phyloP scores from a whole-genome alignment of 2,888 invertebrate species.

The Rhagonycha fulva region DNA sequence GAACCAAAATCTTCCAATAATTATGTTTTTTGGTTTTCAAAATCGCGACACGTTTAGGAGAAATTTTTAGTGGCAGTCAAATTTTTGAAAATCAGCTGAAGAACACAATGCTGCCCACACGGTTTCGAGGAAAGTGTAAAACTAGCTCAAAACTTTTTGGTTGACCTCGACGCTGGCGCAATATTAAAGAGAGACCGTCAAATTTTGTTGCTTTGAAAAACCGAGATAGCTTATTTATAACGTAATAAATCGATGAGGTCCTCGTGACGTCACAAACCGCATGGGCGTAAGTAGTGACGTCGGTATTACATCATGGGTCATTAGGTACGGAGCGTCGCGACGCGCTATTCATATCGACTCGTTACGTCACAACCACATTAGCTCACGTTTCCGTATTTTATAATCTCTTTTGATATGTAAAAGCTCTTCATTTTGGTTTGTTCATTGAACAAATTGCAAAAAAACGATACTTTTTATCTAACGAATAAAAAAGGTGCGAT shows the following conservation, averaged over 20 bases:
- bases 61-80: background rate
- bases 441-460: background rate
- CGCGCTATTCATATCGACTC: constrained; percentile 43
- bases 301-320: constrained; percentile 41
- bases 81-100: constrained; percentile 14
- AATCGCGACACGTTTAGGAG: background rate
- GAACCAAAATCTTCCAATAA: background rate
- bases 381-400: constrained; percentile 28
- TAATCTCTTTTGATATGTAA: background rate
- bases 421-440: background rate
- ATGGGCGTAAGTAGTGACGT: constrained; percentile 45
- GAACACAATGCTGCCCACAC: constrained; percentile 12
- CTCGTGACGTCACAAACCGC: constrained; percentile 40
- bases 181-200: constrained; percentile 31
- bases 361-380: constrained; percentile 41
- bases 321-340: constrained; percentile 40
- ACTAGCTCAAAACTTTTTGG: constrained; percentile 40
- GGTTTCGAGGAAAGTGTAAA: constrained; percentile 16
- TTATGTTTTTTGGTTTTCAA: background rate
- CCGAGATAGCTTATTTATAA: constrained; percentile 36
- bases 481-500: background rate
- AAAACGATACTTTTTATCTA: background rate
- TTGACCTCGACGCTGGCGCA: constrained; percentile 44
- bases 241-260: constrained; percentile 44
- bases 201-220: constrained; percentile 12